Evolutionary conservation across 1,140 invertebrate species (phyloP).

Genomic region (Papilio polyxenes): DNA sequence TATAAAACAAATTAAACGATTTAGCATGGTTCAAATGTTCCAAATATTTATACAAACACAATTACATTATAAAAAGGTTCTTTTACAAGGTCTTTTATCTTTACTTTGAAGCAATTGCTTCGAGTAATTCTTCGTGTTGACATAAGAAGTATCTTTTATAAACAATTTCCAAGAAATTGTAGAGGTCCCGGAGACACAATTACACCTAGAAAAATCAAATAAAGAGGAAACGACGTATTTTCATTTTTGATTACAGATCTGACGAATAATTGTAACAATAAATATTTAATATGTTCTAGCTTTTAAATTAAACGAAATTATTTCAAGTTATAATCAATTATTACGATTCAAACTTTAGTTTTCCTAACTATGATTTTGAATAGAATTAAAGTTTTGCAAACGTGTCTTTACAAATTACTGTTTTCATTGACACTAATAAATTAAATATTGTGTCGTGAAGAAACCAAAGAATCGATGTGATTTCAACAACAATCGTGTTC

Average conservation of each 20-base stretch:
- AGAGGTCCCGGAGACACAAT: neutral
- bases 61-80: neutral
- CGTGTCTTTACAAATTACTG: too few relatives aligned
- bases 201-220: neutral
- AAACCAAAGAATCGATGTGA: neutral
- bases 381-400: too few relatives aligned
- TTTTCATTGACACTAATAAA: too few relatives aligned
- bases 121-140: neutral
- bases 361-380: too few relatives aligned
- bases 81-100: neutral
- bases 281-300: too few relatives aligned
- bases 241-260: neutral
- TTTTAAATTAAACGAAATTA: too few relatives aligned
- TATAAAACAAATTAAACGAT: too few relatives aligned
- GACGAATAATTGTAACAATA: too few relatives aligned
- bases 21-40: neutral
- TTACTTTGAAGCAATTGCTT: neutral
- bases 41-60: neutral
- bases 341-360: too few relatives aligned
- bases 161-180: conserved; percentile 7
- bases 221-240: neutral
- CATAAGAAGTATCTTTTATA: neutral
- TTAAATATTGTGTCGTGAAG: neutral
- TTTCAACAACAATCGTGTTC: neutral
- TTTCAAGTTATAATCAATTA: too few relatives aligned